These are phyloP conservation scores for Brachyhypopomus occidentalis DNA, from an alignment of 2,113 vertebrate species.

Conservation along the genomic window DNA sequence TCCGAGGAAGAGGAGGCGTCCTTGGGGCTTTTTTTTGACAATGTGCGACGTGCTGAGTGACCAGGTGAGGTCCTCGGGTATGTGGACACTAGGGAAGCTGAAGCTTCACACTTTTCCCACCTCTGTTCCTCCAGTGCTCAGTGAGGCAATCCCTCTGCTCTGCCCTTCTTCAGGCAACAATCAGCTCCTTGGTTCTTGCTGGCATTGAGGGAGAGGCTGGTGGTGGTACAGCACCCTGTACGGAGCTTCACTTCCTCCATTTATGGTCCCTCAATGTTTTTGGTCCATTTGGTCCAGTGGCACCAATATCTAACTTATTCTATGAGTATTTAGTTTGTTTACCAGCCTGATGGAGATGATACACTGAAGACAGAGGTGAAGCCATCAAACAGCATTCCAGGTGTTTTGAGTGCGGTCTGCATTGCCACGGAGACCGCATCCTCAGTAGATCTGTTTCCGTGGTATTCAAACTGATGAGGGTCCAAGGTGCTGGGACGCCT, in stretches of 20 bases:
- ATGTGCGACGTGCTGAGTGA: not conserved
- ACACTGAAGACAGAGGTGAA: not conserved
- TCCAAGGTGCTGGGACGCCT: not conserved
- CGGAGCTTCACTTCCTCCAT: not conserved
- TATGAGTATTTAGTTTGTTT: not conserved
- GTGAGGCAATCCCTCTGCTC: not conserved
- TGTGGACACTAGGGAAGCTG: not conserved
- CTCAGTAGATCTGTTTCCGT: too few relatives aligned
- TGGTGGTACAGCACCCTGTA: not conserved
- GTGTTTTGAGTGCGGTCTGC: too few relatives aligned
- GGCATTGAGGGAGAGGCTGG: not conserved
- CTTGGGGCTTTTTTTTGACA: not conserved
- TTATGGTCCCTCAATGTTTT: not conserved
- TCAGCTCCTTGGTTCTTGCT: not conserved
- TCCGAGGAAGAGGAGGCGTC: not conserved
- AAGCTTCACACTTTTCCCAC: slow-evolving; percentile 38
- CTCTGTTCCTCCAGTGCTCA: not conserved
- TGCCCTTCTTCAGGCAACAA: not conserved
- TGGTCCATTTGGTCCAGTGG: not conserved
- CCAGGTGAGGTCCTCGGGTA: too few relatives aligned
- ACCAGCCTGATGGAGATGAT: not conserved
- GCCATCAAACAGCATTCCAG: not conserved
- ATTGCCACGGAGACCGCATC: too few relatives aligned
- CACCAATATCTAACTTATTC: not conserved
- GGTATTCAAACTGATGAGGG: not conserved